Percentiles rank a stretch among this genome's conserved stretches.
Evolutionary conservation across 2,113 vertebrate species (phyloP).

Genomic region (Herpailurus yagouaroundi): DNA sequence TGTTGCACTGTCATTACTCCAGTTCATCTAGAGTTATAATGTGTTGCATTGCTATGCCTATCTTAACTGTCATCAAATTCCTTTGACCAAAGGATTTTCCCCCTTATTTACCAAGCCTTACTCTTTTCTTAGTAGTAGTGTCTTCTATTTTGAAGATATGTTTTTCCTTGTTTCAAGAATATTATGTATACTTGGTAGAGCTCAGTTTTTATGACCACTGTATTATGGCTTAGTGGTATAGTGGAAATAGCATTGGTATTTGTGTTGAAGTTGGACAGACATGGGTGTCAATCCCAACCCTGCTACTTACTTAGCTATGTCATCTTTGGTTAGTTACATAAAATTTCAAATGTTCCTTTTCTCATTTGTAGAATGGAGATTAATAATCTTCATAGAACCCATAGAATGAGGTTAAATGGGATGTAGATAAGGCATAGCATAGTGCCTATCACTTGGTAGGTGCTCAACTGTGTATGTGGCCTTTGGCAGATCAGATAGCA

Average conservation of each 20-base stretch:
- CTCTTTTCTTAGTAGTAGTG: background rate
- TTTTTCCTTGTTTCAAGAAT: slow-evolving; percentile 23
- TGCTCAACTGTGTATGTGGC: background rate
- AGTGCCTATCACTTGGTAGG: background rate
- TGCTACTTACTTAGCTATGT: background rate
- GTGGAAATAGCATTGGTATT: background rate
- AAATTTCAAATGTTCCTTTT: background rate
- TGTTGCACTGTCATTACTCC: background rate
- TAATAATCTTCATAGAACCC: background rate
- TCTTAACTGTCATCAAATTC: slow-evolving; percentile 60
- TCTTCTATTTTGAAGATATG: background rate
- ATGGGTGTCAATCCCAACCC: background rate
- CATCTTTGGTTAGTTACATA: background rate
- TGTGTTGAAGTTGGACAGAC: background rate
- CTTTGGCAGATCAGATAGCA: background rate
- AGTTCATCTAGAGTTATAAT: background rate
- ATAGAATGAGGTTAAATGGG: background rate
- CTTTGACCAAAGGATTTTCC: slow-evolving; percentile 9
- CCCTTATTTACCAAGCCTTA: background rate
- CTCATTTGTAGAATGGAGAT: background rate
- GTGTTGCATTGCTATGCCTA: slow-evolving; percentile 16
- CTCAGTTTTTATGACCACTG: background rate
- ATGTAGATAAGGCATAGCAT: background rate
- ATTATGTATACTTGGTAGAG: background rate
- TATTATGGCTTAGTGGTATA: background rate